These are phyloP conservation scores for Zalophus californianus DNA, from an alignment of 2,797 vertebrate genomes.

Conservation along the genomic window DNA sequence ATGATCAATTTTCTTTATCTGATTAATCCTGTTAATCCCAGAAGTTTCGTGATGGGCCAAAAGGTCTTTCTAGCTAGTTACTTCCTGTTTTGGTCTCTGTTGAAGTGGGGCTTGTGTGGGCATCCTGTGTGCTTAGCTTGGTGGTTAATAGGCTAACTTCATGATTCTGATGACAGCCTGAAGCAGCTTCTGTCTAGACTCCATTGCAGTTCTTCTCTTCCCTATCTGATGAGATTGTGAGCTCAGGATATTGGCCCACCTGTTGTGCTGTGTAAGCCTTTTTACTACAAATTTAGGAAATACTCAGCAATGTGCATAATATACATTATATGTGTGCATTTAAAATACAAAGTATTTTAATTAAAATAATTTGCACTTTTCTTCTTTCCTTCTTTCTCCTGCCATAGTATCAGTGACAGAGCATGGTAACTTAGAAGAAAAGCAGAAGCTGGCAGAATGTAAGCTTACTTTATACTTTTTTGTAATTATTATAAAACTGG, in stretches of 20 bases:
- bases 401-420: conserved; percentile 86
- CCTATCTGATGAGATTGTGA: conserved; percentile 82
- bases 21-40: conserved; percentile 95
- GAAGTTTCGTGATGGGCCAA: conserved; percentile 91
- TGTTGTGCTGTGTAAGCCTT: conserved; percentile 78
- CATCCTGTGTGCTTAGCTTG: conserved; percentile 82
- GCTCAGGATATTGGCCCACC: conserved; percentile 75
- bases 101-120: conserved; percentile 83
- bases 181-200: conserved; percentile 82
- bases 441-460: conserved; percentile 93
- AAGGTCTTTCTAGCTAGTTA: conserved; percentile 90
- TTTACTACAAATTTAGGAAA: conserved; percentile 81
- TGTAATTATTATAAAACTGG: conserved; percentile 54
- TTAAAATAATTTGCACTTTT: conserved; percentile 50
- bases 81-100: conserved; percentile 86
- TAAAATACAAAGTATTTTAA: conserved; percentile 20
- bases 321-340: conserved; percentile 55
- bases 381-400: conserved; percentile 42
- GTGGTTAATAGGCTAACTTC: conserved; percentile 65
- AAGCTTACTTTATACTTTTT: conserved; percentile 84
- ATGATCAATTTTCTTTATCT: conserved; percentile 92
- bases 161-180: conserved; percentile 85
- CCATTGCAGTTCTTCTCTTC: conserved; percentile 76
- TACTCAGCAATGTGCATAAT: conserved; percentile 44
- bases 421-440: conserved; percentile 92